Percentiles rank a stretch among this genome's conserved stretches.
These are phyloP conservation scores for Petrolisthes cinctipes DNA, from an alignment of 2,888 invertebrate species.

Conservation along the genomic window DNA sequence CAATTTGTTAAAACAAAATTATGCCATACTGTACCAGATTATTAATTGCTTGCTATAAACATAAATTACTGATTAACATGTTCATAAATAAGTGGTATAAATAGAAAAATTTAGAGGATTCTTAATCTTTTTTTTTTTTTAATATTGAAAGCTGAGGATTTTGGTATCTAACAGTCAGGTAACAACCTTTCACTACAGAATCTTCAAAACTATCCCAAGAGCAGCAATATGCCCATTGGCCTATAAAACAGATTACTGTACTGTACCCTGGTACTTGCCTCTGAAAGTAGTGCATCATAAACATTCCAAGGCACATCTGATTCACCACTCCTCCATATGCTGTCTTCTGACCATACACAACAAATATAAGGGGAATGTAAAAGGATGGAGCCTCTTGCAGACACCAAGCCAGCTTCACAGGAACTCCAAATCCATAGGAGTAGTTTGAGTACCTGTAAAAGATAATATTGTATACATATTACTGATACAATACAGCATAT, in stretches of 20 bases:
- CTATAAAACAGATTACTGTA: background rate
- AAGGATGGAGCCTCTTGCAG: constrained; percentile 63
- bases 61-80: too few species aligned
- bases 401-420: constrained; percentile 54
- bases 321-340: constrained; percentile 44
- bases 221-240: too few species aligned
- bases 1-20: too few species aligned
- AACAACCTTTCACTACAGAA: too few species aligned
- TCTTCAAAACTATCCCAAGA: too few species aligned
- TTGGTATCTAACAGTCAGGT: too few species aligned
- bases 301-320: constrained; percentile 61
- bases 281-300: constrained; percentile 62
- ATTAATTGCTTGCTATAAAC: too few species aligned
- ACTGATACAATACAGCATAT: too few species aligned
- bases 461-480: too few species aligned
- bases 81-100: too few species aligned
- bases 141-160: background rate
- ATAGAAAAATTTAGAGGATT: background rate
- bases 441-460: constrained; percentile 21
- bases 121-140: background rate
- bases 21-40: too few species aligned
- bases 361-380: constrained; percentile 50
- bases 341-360: constrained; percentile 29
- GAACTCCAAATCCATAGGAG: constrained; percentile 42
- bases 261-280: constrained; percentile 34